Evolutionary conservation across 2,113 vertebrate species (phyloP).

Genomic region (Dunckerocampus dactyliophorus): DNA sequence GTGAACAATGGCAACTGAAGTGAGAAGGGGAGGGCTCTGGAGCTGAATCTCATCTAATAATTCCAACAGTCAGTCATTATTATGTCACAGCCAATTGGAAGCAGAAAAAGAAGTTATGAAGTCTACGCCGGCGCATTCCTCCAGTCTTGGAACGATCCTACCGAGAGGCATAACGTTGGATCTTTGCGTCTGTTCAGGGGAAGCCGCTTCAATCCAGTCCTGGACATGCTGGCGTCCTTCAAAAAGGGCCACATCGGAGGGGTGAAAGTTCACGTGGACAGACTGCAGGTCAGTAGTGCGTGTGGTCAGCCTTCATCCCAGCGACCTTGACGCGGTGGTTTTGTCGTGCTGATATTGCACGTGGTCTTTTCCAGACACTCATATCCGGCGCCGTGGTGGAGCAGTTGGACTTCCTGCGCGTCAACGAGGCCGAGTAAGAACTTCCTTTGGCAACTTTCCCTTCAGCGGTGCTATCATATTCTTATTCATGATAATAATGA

Average conservation of each 20-base stretch:
- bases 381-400: conserved; percentile 95
- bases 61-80: no score
- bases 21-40: no score
- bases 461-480: no score
- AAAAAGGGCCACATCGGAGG: conserved; percentile 89
- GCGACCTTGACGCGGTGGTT: neutral
- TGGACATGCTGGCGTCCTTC: conserved; percentile 96
- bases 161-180: neutral
- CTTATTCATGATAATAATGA: no score
- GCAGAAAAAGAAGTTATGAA: no score
- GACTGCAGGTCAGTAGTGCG: conserved; percentile 83
- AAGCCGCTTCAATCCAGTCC: conserved; percentile 91
- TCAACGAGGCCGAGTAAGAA: conserved; percentile 89
- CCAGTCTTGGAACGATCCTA: no score
- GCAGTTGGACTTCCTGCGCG: conserved; percentile 92
- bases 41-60: no score
- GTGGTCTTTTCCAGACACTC: conserved; percentile 80
- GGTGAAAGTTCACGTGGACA: conserved; percentile 95
- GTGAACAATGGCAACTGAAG: no score
- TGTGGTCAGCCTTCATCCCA: no score
- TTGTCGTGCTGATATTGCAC: neutral
- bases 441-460: no score
- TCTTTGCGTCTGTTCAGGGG: conserved; percentile 71
- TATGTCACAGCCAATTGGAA: no score
- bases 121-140: no score